Evolutionary conservation across 2,888 invertebrate genomes (phyloP).

Genomic region (Melipona bicolor): DNA sequence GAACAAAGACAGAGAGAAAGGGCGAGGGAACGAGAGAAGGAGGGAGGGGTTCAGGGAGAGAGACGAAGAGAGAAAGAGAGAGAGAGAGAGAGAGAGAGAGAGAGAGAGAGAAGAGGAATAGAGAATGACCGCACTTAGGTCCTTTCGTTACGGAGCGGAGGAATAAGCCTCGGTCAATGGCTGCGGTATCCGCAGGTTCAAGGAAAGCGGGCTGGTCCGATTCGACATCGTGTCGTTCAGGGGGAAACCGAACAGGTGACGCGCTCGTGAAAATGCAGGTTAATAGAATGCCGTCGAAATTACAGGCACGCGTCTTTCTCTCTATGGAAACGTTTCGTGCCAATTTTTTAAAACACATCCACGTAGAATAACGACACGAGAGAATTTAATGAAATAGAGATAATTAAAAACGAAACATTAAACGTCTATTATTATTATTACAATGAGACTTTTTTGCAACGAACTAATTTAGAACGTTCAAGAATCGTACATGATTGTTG

Average conservation of each 20-base stretch:
- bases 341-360: neutral
- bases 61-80: neutral
- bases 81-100: conserved; percentile 9
- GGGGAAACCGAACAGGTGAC: conserved; percentile 74
- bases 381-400: neutral
- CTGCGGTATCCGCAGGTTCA: conserved; percentile 83
- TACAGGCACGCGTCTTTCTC: neutral
- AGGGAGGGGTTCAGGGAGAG: conserved; percentile 19
- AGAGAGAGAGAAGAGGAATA: conserved; percentile 40
- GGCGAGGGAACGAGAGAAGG: neutral
- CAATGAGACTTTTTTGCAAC: too few relatives aligned
- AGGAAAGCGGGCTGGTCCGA: conserved; percentile 83
- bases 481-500: neutral
- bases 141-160: conserved; percentile 71
- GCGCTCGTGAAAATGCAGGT: conserved; percentile 73
- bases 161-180: conserved; percentile 81
- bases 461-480: neutral
- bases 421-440: neutral
- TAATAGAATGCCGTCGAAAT: conserved; percentile 53
- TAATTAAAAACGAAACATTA: neutral
- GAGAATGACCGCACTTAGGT: conserved; percentile 64
- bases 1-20: neutral
- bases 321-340: neutral
- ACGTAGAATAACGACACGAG: neutral
- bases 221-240: conserved; percentile 75